These are phyloP conservation scores for Hippopotamyrus pictus DNA, from an alignment of 2,797 vertebrate species.

Conservation along the genomic window DNA sequence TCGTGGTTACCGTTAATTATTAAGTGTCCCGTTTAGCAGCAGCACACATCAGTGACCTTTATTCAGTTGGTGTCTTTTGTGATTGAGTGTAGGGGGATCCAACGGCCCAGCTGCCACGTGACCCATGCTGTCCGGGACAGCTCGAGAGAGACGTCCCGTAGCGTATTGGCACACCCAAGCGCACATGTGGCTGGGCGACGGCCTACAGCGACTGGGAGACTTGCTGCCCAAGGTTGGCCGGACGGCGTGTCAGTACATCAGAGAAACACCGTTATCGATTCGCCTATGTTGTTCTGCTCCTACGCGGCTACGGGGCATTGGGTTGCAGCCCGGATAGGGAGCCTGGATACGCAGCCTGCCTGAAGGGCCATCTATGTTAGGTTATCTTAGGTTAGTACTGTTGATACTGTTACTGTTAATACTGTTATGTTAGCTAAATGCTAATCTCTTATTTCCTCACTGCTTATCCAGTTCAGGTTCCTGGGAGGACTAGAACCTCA, in stretches of 20 bases:
- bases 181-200: neutral
- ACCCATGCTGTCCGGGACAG: neutral
- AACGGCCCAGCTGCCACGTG: neutral
- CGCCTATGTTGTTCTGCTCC: constrained; percentile 32
- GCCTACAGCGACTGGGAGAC: neutral
- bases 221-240: neutral
- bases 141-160: neutral
- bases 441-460: neutral
- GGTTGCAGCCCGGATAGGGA: constrained; percentile 36
- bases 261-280: constrained; percentile 47
- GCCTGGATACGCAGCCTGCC: neutral
- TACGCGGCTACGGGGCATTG: constrained; percentile 21
- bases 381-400: neutral
- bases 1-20: neutral
- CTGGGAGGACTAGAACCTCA: neutral
- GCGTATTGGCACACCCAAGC: neutral
- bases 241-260: constrained; percentile 45
- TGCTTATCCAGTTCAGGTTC: neutral
- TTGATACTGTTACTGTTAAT: neutral
- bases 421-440: neutral
- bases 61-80: neutral
- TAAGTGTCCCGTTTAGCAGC: neutral
- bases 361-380: neutral
- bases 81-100: neutral
- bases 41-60: neutral